Evolutionary conservation across 2,888 invertebrate species (phyloP), one percentile per base, ranked within the genome.

Genomic region (Thysanoteuthis rhombus): DNA sequence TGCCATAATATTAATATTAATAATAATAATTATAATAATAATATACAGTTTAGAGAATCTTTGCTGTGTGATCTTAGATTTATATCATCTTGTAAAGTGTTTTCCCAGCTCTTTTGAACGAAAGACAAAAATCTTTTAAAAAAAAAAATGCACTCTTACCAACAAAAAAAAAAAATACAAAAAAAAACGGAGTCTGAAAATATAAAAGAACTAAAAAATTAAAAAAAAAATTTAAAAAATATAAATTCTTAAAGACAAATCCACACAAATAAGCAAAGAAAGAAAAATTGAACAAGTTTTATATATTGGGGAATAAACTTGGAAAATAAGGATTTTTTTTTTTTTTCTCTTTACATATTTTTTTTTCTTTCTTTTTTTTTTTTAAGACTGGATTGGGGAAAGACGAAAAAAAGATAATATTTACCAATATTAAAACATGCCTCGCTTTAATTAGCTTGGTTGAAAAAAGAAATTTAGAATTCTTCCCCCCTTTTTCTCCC

Each of bases 241-340:
- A 91, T 32, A 42, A 8, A 40, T 91, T 42, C 45, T 42, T 32
- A 91, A 40, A 91, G n/a, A 91, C 91, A 91, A 40, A 91, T 45
- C 40, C 40, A 91, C 40, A 39, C 45, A 8, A 28, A 45, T n/a
- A 19, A n/a, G 38, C 40, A 91, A 91, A 25, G 32, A 90, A 90
- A 90, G 32, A 40, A 39, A 90, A 90, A 90, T 40, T 42, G 42
- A 25, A 39, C 39, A 40, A 90, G 39, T 90, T 90, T 90, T 90
- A 90, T 90, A 90, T 90, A 90, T 90, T 90, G 90, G 90, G 90
- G 90, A 90, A 90, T 90, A 90, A 90, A 90, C 90, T 90, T 90
- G 39, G 90, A 40, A 90, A 90, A 39, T 90, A 39, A 39, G 38
- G 32, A 36, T 6, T 89, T 38, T 38, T 90, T 38, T 38, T 90